These are phyloP conservation scores for Etheostoma cragini DNA, from an alignment of 2,113 vertebrate species.

Conservation along the genomic window DNA sequence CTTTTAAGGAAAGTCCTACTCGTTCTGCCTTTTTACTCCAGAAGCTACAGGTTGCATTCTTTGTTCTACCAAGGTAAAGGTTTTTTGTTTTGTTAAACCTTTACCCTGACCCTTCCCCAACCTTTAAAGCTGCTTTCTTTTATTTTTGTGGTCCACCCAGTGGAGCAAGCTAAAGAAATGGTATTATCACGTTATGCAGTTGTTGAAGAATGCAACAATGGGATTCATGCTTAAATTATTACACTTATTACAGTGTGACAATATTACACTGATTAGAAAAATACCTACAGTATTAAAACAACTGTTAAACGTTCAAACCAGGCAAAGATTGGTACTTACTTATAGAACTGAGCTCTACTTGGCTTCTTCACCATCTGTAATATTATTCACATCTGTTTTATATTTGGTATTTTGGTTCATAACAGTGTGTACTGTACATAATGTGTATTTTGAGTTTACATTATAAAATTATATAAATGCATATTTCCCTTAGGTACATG, in stretches of 20 bases:
- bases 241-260: conserved; percentile 9
- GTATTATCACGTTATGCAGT: background rate
- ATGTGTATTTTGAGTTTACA: conserved; percentile 19
- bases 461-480: conserved; percentile 9
- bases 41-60: background rate
- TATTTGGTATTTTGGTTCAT: background rate
- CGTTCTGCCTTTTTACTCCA: background rate
- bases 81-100: background rate
- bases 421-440: background rate
- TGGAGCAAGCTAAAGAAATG: background rate
- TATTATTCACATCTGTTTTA: conserved; percentile 1
- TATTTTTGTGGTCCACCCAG: background rate
- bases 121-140: background rate
- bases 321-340: too few species aligned
- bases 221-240: background rate
- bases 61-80: background rate
- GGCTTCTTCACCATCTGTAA: background rate
- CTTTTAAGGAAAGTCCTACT: too few species aligned
- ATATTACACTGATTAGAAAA: background rate
- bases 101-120: background rate
- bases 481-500: background rate
- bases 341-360: too few species aligned
- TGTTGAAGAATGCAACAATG: background rate
- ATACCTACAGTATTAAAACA: conserved; percentile 8
- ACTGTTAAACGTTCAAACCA: too few species aligned